phyloP scores from a whole-genome alignment of 1,140 invertebrate genomes.

The Eupristina koningsbergeri region DNA sequence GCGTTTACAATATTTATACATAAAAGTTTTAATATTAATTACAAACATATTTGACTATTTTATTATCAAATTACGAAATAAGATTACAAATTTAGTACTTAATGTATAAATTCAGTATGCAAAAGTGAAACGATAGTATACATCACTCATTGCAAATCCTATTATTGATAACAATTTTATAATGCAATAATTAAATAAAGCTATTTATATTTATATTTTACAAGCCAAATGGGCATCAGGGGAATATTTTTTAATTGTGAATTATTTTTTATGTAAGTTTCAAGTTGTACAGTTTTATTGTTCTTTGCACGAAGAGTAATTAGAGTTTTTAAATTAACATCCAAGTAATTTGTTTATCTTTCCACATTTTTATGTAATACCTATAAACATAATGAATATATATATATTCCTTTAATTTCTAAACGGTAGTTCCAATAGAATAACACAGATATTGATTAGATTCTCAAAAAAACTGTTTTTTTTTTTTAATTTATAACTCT shows the following conservation, averaged over 20 bases:
- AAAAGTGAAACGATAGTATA: not conserved
- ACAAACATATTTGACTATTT: not conserved
- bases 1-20: not conserved
- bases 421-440: too few relatives aligned
- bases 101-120: not conserved
- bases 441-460: too few relatives aligned
- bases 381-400: too few relatives aligned
- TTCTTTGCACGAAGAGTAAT: not conserved
- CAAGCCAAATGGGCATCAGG: too few relatives aligned
- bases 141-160: not conserved
- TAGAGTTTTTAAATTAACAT: not conserved
- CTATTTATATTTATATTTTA: too few relatives aligned
- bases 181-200: not conserved
- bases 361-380: not conserved
- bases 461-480: too few relatives aligned
- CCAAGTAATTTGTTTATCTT: not conserved
- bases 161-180: conserved; percentile 15
- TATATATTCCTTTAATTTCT: not conserved
- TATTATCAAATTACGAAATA: not conserved
- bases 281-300: too few relatives aligned
- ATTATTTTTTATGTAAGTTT: too few relatives aligned
- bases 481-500: too few relatives aligned
- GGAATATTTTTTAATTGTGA: not conserved
- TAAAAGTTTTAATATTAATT: not conserved
- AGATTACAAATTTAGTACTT: too few relatives aligned